Evolutionary conservation across 2,888 invertebrate species (phyloP).

Genomic region (Pristionchus exspectatus): DNA sequence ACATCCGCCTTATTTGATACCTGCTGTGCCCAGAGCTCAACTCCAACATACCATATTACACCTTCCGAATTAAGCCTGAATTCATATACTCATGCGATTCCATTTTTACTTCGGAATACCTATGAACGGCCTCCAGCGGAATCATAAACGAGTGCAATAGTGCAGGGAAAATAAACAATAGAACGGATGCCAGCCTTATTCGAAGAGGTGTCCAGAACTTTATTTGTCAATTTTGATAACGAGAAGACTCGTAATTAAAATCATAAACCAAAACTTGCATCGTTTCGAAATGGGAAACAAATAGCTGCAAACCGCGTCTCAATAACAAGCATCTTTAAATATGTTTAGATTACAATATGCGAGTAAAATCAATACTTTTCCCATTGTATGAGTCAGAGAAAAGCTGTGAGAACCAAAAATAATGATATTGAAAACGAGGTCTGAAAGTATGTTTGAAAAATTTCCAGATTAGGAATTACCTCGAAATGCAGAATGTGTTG

Average conservation of each 20-base stretch:
- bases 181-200: neutral
- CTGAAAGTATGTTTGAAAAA: neutral
- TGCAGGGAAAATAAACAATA: neutral
- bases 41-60: neutral
- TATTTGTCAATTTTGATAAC: neutral
- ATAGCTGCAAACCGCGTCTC: neutral
- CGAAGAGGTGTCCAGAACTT: neutral
- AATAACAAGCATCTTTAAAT: neutral
- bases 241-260: neutral
- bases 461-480: neutral
- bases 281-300: neutral
- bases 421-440: neutral
- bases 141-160: neutral
- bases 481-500: too few species aligned
- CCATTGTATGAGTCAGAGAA: neutral
- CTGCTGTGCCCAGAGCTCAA: neutral
- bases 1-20: neutral
- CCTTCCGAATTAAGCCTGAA: neutral
- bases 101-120: neutral
- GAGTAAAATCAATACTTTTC: neutral
- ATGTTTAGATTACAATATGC: neutral
- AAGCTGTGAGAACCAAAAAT: neutral
- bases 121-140: neutral
- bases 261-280: neutral
- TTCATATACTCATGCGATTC: neutral